Conservation (phyloP, 37 sponge, comb jelly and placozoan species). For the Aplysina aerophoba region DNA sequence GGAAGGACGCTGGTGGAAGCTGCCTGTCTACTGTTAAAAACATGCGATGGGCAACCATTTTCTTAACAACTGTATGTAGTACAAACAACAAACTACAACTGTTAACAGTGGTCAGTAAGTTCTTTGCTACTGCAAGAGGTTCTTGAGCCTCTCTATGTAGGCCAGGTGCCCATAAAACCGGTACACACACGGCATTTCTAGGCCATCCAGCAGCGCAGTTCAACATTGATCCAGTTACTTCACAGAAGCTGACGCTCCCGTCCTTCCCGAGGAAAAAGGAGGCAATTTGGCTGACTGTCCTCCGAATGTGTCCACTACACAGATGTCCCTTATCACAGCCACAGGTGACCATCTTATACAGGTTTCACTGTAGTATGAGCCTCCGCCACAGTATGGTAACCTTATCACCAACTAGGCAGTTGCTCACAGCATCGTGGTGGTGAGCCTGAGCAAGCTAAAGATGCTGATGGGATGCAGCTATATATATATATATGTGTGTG, state of each 20-base stretch:
- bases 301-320: constrained; percentile 27
- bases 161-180: constrained; percentile 27
- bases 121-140: constrained; percentile 16
- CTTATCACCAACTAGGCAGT: too few species aligned
- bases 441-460: too few species aligned
- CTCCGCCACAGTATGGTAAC: too few species aligned
- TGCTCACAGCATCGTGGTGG: too few species aligned
- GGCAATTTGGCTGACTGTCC: constrained; percentile 11
- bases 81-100: constrained; percentile 10
- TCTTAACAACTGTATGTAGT: constrained; percentile 9
- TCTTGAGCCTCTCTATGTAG: constrained; percentile 27
- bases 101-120: constrained; percentile 29
- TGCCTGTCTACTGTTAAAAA: too few species aligned
- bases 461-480: too few species aligned
- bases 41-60: too few species aligned
- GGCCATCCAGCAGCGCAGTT: constrained; percentile 9
- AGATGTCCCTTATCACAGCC: constrained; percentile 25
- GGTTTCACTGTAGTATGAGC: too few species aligned
- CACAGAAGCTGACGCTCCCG: constrained; percentile 28
- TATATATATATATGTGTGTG: too few species aligned
- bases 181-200: constrained; percentile 37
- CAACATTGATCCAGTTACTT: constrained; percentile 11
- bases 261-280: constrained; percentile 24
- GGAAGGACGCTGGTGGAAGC: too few species aligned
- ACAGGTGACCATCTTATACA: too few species aligned